These are phyloP conservation scores for Meteorus sp. DNA, from an alignment of 1,140 invertebrate genomes.

Conservation along the genomic window DNA sequence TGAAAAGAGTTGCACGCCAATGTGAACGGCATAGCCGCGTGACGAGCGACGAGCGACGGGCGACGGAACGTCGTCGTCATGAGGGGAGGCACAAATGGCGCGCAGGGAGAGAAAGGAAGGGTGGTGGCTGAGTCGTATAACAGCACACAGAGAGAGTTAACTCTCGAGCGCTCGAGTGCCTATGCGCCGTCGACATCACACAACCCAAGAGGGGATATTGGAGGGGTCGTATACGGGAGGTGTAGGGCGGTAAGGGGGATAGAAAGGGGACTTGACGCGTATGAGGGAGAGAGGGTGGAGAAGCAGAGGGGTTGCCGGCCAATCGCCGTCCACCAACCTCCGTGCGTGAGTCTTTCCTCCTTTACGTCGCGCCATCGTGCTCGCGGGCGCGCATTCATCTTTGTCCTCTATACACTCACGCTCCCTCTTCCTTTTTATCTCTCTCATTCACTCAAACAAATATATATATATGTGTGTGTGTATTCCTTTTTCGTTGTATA, in stretches of 20 bases:
- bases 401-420: neutral
- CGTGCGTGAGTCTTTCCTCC: slow-evolving; percentile 9
- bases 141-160: no score
- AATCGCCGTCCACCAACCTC: slow-evolving; percentile 4
- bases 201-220: neutral
- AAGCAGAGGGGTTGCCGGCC: slow-evolving; percentile 17
- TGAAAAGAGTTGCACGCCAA: no score
- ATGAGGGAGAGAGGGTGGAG: neutral
- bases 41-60: slow-evolving; percentile 18
- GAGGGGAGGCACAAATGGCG: slow-evolving; percentile 25
- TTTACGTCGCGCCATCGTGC: no score
- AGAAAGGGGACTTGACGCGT: neutral
- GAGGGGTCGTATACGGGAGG: neutral
- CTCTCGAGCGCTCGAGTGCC: no score
- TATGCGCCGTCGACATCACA: no score
- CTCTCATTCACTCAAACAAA: no score
- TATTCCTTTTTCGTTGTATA: no score
- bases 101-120: slow-evolving; percentile 16
- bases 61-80: slow-evolving; percentile 5
- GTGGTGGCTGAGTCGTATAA: slow-evolving; percentile 11
- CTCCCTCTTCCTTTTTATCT: neutral
- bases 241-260: neutral
- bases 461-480: no score
- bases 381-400: no score
- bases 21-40: neutral